Evolutionary conservation across 2,113 vertebrate species (phyloP).

Genomic region (Callaeas wilsoni): DNA sequence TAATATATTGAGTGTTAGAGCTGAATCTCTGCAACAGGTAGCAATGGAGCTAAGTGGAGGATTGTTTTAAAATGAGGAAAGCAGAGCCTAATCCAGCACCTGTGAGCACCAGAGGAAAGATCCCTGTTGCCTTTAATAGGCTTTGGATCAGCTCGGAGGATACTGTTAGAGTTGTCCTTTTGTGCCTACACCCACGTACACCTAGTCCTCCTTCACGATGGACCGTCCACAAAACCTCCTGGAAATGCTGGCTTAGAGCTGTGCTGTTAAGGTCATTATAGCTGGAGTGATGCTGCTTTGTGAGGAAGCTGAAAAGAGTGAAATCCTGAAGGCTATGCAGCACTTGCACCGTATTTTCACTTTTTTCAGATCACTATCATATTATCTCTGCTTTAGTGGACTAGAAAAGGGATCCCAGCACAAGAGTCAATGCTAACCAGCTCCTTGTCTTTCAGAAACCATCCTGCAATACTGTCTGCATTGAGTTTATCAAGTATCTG

Average conservation of each 20-base stretch:
- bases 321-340: rapidly evolving
- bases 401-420: background rate
- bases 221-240: background rate
- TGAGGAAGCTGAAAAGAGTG: background rate
- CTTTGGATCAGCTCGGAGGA: slow-evolving; percentile 44
- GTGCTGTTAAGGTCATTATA: background rate
- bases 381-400: background rate
- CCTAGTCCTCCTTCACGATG: background rate
- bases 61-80: slow-evolving; percentile 13
- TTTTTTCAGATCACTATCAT: background rate
- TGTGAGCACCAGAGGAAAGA: background rate
- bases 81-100: slow-evolving; percentile 33
- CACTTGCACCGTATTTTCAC: background rate
- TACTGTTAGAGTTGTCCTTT: slow-evolving; percentile 54
- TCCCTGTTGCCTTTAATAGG: slow-evolving; percentile 55
- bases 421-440: background rate
- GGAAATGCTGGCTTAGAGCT: background rate
- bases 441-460: background rate
- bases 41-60: background rate
- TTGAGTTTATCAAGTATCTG: background rate
- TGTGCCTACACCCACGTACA: slow-evolving; percentile 30
- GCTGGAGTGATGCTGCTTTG: background rate
- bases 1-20: background rate
- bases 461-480: background rate
- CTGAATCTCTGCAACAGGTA: slow-evolving; percentile 53